Evolutionary conservation across 2,888 invertebrate species (phyloP), one percentile per base, ranked within the genome.

Genomic region (Neuroscelio doddi): DNA sequence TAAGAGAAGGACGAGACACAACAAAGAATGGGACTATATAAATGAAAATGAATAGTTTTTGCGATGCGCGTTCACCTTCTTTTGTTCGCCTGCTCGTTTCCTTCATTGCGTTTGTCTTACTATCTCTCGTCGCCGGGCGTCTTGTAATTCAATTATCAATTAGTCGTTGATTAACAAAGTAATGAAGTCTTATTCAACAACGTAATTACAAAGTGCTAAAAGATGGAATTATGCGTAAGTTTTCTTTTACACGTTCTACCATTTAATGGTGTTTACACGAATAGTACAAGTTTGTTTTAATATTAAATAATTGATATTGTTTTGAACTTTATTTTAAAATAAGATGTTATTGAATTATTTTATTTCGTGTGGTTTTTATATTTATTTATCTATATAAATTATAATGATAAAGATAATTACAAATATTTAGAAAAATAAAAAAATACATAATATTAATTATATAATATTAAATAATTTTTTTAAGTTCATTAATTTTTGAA

Each of bases 11-110:
- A 61, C 52, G 51, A 53, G 46, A 58, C 30, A 29, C 45, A 26
- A 46, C 44, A 47, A 57, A 64, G 53, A 56, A 70, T 65, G 36
- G 41, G 51, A 53, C 53, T 50, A 46, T 38, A 68, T 57, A 68
- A 61, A 50, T 67, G 47, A 55, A 47, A 61, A 50, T 63, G 45
- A 58, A 61, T 59, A 68, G 62, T 64, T 21, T 53, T 44, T 49
- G 45, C 52, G 27, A 44, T 36, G 46, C 32, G 46, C 45, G 53
- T 55, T 47, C 53, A 50, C 34, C 41, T 52, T 56, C 53, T 68
- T 62, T 50, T 57, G 56, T 51, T 52, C 41, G 10, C 12, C 24
- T 12, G 12, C 63, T 46, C 57, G 26, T 47, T 34, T n/a, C 32
- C 56, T 59, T 55, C 50, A 34, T 55, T 55, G 49, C 59, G 26